Evolutionary conservation across 2,888 invertebrate genomes (phyloP).

Genomic region (Drosophila fulvimacula): DNA sequence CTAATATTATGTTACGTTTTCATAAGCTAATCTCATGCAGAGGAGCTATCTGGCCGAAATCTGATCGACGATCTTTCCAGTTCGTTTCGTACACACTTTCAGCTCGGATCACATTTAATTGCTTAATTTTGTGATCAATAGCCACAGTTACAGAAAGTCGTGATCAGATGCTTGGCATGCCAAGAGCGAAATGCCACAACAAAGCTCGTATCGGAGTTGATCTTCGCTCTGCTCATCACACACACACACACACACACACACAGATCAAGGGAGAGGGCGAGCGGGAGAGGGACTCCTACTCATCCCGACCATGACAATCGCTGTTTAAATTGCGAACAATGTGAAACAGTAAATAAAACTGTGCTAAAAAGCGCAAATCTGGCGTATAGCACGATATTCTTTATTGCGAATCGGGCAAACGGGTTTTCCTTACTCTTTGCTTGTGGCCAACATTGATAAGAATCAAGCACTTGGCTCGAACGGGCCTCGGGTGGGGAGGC

Average conservation of each 20-base stretch:
- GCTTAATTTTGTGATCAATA: conserved; percentile 74
- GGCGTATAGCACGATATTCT: conserved; percentile 82
- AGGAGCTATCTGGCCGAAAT: neutral
- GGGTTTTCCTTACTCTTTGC: conserved; percentile 49
- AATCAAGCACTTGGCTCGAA: conserved; percentile 65
- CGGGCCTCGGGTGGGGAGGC: neutral
- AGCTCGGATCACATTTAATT: conserved; percentile 58
- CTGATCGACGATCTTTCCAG: conserved; percentile 19
- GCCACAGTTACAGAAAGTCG: conserved; percentile 56
- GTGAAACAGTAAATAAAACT: conserved; percentile 67
- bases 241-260: neutral
- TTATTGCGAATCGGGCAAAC: conserved; percentile 75
- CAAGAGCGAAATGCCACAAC: conserved; percentile 48
- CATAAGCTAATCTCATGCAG: conserved; percentile 18
- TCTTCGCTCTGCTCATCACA: conserved; percentile 29
- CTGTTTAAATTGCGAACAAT: conserved; percentile 52
- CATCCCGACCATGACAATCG: conserved; percentile 66
- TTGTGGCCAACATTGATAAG: conserved; percentile 68
- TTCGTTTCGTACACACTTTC: conserved; percentile 43
- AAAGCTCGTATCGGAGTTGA: conserved; percentile 26
- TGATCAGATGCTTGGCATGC: conserved; percentile 69
- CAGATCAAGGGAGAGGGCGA: neutral
- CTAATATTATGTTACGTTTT: neutral
- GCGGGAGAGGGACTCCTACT: conserved; percentile 22
- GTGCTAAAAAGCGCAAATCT: conserved; percentile 73